These are phyloP conservation scores for Tamandua tetradactyla DNA, from an alignment of 2,797 vertebrate genomes.

Conservation along the genomic window DNA sequence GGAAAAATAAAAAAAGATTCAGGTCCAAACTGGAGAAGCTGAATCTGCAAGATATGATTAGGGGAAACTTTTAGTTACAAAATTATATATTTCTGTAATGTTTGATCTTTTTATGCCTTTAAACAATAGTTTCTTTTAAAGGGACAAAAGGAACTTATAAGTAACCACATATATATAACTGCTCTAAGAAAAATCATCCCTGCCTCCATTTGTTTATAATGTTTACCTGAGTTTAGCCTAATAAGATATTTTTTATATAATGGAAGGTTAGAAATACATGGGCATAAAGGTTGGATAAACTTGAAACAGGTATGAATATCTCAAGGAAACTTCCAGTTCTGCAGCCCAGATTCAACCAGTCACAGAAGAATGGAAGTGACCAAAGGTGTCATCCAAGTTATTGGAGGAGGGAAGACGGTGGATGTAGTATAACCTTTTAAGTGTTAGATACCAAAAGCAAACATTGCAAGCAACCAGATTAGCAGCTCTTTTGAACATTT, in stretches of 20 bases:
- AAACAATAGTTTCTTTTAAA: background rate
- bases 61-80: background rate
- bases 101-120: constrained; percentile 4
- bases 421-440: background rate
- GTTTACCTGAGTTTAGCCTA: background rate
- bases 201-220: background rate
- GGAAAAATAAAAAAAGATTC: background rate
- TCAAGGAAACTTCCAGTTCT: background rate
- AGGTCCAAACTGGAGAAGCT: background rate
- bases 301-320: background rate
- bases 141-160: background rate
- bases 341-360: background rate
- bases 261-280: background rate
- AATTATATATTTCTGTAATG: background rate
- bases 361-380: background rate
- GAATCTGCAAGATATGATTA: background rate
- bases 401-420: background rate
- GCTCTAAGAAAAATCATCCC: constrained; percentile 22
- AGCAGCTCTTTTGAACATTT: background rate
- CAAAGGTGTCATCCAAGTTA: background rate
- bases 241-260: background rate
- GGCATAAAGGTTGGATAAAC: background rate
- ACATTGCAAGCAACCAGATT: background rate
- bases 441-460: background rate
- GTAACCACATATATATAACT: background rate